Conservation (phyloP, 2,113 vertebrate genomes). For the Leptosomus discolor region DNA sequence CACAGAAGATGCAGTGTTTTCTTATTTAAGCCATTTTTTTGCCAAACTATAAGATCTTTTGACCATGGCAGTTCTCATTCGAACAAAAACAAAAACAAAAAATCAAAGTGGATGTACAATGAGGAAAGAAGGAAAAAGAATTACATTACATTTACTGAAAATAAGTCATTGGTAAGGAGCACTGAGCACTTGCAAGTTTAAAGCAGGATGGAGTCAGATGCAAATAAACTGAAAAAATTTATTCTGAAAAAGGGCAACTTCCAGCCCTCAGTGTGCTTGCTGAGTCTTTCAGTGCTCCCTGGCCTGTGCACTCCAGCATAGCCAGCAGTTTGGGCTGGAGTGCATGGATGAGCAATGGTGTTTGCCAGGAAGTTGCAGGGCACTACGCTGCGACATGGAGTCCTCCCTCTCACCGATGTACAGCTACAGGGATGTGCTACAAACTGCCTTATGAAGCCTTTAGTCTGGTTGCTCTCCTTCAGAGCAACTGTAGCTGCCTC, state of each 20-base stretch:
- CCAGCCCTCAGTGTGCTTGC: background rate
- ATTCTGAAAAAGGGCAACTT: background rate
- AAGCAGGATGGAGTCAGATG: background rate
- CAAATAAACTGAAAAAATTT: background rate
- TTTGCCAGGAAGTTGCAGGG: background rate
- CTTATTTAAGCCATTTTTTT: background rate
- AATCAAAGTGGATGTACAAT: fast-evolving
- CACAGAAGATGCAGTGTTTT: background rate
- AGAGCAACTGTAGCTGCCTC: conserved; percentile 5
- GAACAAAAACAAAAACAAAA: background rate
- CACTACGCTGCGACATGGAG: background rate
- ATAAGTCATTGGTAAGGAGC: background rate
- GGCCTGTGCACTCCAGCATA: background rate
- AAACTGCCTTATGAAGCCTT: background rate
- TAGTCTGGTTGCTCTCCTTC: background rate
- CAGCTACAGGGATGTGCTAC: background rate
- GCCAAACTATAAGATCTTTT: background rate
- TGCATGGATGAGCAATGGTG: background rate
- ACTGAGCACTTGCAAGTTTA: background rate
- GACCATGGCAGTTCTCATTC: background rate
- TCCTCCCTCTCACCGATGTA: background rate
- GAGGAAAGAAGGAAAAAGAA: background rate
- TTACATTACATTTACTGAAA: background rate
- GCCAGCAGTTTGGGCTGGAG: background rate
- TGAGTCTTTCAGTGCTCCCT: background rate